Evolutionary conservation across 2,888 invertebrate species (phyloP), one percentile per base, ranked within the genome.

Genomic region (Diarsia rubi): DNA sequence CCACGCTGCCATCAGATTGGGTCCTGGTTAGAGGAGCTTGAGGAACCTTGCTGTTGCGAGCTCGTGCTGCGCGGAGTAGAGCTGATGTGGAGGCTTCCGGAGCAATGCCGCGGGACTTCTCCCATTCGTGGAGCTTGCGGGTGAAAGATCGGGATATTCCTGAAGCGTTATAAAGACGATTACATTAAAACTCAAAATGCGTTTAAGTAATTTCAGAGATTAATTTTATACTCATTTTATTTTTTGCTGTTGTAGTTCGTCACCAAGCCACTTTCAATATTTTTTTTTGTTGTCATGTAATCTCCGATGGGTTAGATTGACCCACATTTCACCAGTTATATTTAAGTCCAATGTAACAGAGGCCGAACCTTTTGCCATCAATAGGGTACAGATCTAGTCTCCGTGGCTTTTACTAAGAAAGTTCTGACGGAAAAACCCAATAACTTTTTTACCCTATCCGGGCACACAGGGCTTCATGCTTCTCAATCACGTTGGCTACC

Each of bases 61-160:
- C 95, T 9, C 92, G 89, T 2, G 97, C 96, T 31, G 96, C 96
- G 2, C 93, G 97, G 4, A 98, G 95, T 0, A 98, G 94, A 0
- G 98, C 98, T 85, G 98, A 98, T 0, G 98, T 98, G 0, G 98
- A 98, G 0, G 98, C 98, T 92, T 98, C 98, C 0, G 98, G 98
- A 0, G 98, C 98, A 75, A 98, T 98, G 2, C 98, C 98, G 78
- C 98, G 97, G n/a, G 98, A 98, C 89, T 98, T 98, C 91, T 98
- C 98, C 99, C 99, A 99, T 92, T 99, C 99, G 92, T 98, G 98
- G 0, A 99, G 97, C 90, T 98, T 98, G 44, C 98, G 97, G 0
- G 99, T 98, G 93, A 99, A 99, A 86, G 98, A 98, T 63, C 98
- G 97, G 0, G 98, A 98, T 85, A 99, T 98, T 16, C 97, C 97